Percentiles rank a stretch among this genome's conserved stretches.
Evolutionary conservation across 2,797 vertebrate species (phyloP).

Genomic region (Sarcoramphus papa): DNA sequence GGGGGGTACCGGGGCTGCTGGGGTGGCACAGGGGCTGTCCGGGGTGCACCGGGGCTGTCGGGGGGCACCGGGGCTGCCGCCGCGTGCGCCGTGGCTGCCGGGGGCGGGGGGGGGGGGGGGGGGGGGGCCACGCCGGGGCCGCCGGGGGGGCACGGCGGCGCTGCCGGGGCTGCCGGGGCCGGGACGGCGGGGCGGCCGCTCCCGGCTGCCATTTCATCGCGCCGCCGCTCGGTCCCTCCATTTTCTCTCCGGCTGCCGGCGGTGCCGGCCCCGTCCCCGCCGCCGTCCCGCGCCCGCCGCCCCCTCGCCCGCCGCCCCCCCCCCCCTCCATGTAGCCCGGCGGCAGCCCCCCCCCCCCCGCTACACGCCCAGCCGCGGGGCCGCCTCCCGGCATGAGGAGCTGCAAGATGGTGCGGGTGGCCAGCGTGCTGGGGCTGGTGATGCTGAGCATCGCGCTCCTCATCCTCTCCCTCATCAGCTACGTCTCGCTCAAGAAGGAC

Average conservation of each 20-base stretch:
- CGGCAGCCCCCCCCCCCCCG: neutral
- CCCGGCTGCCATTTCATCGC: conserved; percentile 25
- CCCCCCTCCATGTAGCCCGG: neutral
- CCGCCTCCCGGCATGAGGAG: conserved; percentile 73
- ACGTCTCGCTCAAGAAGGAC: conserved; percentile 96
- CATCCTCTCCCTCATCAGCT: conserved; percentile 96
- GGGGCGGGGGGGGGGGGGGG: neutral
- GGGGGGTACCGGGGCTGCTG: neutral
- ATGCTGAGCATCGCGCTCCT: conserved; percentile 95
- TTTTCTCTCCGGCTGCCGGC: neutral
- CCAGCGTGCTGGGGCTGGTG: conserved; percentile 89
- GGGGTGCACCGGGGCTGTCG: too few relatives aligned
- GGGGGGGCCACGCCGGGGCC: too few relatives aligned
- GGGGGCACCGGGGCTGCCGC: too few relatives aligned
- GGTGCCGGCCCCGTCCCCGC: neutral
- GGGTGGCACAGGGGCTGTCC: accelerated
- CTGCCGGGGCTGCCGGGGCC: neutral
- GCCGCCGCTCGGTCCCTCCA: neutral
- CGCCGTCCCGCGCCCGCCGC: neutral
- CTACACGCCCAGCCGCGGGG: conserved; percentile 19
- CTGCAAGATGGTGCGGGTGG: conserved; percentile 91
- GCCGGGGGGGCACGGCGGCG: neutral
- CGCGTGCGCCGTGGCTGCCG: too few relatives aligned
- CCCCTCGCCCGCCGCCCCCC: neutral
- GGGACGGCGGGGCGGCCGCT: neutral